Conservation (phyloP, 2,888 invertebrate species). For the Tetrapedia diversipes region DNA sequence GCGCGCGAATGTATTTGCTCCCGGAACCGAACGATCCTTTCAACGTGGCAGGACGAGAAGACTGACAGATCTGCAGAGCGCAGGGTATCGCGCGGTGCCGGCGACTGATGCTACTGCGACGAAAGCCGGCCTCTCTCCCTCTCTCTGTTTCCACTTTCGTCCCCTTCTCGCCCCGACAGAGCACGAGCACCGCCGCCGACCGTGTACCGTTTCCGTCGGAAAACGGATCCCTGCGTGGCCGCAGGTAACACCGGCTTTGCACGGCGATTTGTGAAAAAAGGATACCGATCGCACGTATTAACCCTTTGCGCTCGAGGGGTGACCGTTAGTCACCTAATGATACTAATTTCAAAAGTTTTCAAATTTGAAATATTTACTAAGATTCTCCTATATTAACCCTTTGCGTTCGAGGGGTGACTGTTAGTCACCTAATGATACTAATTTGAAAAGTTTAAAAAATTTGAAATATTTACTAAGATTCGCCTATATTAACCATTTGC, state of each 20-base stretch:
- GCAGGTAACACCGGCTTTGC: constrained; percentile 37
- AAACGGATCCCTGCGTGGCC: constrained; percentile 35
- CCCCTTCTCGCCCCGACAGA: constrained; percentile 38
- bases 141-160: constrained; percentile 56
- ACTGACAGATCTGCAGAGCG: constrained; percentile 59
- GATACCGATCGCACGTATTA: too few species aligned
- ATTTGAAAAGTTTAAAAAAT: too few species aligned
- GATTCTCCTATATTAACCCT: too few species aligned
- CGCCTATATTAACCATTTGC: too few species aligned
- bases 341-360: too few species aligned
- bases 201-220: constrained; percentile 22
- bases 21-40: neutral
- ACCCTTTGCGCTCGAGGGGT: too few species aligned
- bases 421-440: too few species aligned
- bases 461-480: too few species aligned
- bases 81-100: constrained; percentile 69
- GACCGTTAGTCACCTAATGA: too few species aligned
- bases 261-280: too few species aligned
- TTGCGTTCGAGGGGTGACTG: too few species aligned
- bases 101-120: constrained; percentile 71
- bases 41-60: constrained; percentile 7
- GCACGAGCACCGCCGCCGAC: constrained; percentile 46
- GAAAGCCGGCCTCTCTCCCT: constrained; percentile 58
- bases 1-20: neutral
- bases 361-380: too few species aligned